A percentile compares a stretch with the other conserved stretches of the same genome.
Evolutionary conservation across 2,113 vertebrate genomes (phyloP).

Genomic region (Pituophis catenifer): DNA sequence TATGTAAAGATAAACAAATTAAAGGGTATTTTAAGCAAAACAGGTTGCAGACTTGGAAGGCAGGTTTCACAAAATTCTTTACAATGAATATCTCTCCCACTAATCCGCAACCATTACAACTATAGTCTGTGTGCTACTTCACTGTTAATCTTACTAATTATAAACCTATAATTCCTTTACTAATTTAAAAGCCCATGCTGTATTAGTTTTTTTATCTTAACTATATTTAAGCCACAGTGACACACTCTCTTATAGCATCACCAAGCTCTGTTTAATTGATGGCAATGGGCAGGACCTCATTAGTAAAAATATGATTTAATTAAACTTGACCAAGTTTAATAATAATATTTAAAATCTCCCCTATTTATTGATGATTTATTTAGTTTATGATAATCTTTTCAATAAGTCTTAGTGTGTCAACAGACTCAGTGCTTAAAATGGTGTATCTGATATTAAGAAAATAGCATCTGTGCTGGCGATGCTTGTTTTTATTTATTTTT

Average conservation of each 20-base stretch:
- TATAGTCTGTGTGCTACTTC: neutral
- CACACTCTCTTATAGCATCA: neutral
- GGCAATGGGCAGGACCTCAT: neutral
- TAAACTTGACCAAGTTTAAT: neutral
- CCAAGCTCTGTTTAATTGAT: neutral
- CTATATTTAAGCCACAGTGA: neutral
- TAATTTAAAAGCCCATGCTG: neutral
- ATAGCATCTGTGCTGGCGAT: neutral
- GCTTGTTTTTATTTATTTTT: neutral
- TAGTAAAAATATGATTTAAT: neutral
- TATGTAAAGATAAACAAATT: neutral
- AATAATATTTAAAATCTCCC: neutral
- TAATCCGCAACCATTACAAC: neutral
- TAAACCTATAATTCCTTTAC: neutral
- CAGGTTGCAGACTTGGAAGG: neutral
- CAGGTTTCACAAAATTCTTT: neutral
- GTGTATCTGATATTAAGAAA: neutral
- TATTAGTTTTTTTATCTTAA: neutral
- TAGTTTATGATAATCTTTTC: neutral
- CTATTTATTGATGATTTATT: neutral
- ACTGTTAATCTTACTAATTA: neutral
- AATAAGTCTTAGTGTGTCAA: neutral
- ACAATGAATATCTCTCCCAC: neutral
- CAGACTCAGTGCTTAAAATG: neutral
- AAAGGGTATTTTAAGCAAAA: neutral